Conservation (phyloP, 2,888 invertebrate species). For the Omphaloscelis lunosa region DNA sequence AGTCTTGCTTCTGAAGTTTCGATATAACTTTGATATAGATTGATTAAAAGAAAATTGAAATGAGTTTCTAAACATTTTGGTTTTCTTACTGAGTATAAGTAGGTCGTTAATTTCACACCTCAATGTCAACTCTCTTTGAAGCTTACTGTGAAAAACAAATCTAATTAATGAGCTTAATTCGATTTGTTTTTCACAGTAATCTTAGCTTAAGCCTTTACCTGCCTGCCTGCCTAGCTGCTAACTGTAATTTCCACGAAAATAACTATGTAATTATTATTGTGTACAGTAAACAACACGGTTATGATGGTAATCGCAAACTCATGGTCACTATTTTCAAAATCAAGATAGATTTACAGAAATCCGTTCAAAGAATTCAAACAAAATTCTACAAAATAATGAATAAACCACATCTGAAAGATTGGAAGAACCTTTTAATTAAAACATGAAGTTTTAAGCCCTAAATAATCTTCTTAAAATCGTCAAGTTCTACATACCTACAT, state of each 20-base stretch:
- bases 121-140: neutral
- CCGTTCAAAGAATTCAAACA: neutral
- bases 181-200: neutral
- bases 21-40: neutral
- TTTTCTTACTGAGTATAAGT: neutral
- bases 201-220: slow-evolving; percentile 1
- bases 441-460: neutral
- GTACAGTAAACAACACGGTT: neutral
- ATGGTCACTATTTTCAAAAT: neutral
- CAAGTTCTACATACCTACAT: neutral
- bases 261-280: neutral
- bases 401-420: neutral
- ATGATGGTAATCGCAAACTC: neutral
- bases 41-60: neutral
- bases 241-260: neutral
- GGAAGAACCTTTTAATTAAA: neutral
- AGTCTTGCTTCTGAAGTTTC: neutral
- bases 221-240: too few species aligned
- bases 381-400: neutral
- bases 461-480: neutral
- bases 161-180: neutral
- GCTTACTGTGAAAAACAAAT: neutral
- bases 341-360: neutral
- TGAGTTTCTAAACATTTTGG: neutral
- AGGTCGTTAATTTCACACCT: neutral